phyloP scores from a whole-genome alignment of 2,888 invertebrate genomes.

The Drosophila dives region DNA sequence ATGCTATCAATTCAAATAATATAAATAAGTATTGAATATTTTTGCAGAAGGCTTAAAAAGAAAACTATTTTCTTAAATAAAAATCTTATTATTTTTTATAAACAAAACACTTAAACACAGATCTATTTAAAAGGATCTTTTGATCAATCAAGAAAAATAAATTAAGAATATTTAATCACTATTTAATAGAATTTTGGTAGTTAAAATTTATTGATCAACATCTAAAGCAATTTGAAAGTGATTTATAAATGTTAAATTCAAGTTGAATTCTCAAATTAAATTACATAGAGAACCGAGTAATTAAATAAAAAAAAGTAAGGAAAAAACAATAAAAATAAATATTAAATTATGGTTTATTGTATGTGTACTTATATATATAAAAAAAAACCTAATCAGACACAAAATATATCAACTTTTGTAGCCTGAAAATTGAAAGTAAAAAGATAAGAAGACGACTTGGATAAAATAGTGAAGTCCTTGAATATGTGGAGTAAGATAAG shows the following conservation, averaged over 20 bases:
- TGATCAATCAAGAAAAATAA: background rate
- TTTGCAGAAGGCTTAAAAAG: background rate
- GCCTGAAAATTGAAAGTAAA: background rate
- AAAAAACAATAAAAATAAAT: no score
- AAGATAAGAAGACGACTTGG: background rate
- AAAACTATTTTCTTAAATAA: background rate
- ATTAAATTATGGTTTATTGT: no score
- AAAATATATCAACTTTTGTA: no score
- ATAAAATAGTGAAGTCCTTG: background rate
- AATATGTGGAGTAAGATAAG: background rate
- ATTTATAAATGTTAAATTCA: background rate
- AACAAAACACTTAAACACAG: fast-evolving
- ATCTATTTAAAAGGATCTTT: background rate
- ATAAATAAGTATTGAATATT: background rate
- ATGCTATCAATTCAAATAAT: background rate
- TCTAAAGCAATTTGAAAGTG: background rate
- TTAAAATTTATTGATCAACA: background rate
- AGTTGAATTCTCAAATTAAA: no score
- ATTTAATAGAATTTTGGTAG: background rate
- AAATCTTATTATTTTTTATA: background rate
- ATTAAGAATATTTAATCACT: background rate
- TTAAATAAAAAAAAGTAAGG: no score
- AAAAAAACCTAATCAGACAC: background rate
- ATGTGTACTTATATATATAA: no score
- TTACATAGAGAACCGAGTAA: no score